Base-by-base conservation (phyloP, 1,140 invertebrate species). In the Euura saliciscinereae region DNA sequence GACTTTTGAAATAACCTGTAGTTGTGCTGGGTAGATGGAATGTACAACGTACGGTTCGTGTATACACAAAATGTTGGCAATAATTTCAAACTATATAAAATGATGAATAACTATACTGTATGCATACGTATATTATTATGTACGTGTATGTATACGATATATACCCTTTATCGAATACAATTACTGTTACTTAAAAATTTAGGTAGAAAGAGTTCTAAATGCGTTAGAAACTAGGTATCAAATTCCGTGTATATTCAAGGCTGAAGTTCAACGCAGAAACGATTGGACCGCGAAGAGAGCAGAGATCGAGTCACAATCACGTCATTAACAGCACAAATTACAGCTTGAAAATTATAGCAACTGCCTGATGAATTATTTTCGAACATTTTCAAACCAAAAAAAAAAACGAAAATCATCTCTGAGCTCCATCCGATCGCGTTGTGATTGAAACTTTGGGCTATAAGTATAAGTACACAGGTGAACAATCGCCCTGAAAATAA, bases 61-160 rank as follows among this genome's bases (percentile, higher is more conserved):
- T n/a, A 67, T 69, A 69, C 68, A 69, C 68, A 69, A 69, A 69
- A 45, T 69, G 68, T 69, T 69, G 68, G 68, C 68, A 69, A 69
- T 69, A 69, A 69, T 69, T 69, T 69, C 68, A 11, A 69, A 45
- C 45, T 69, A 69, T 43, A 67, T 43, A 67, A 13, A 10, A 67
- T 28, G 28, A 67, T 67, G 66, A 67, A 8, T 67, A 44, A 46
- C 68, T 13, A 46, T 46, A 44, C 43, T 44, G 43, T 69, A 69
- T 45, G 43, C 11, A 51, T 51, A 51, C 11, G 46, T 51, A 51
- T 51, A 51, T 51, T 69, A 69, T 43, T 46, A 44, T 10, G 42
- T 69, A 69, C 43, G 68, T 44, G 43, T 69, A 44, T 69, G 68
- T 69, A 69, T 42, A 42, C 43, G 11, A 44, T 69, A 6, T 69